Percentiles rank a stretch among this genome's conserved stretches.
These are phyloP conservation scores for Diceros bicornis DNA, from an alignment of 2,797 vertebrate genomes.

Conservation along the genomic window DNA sequence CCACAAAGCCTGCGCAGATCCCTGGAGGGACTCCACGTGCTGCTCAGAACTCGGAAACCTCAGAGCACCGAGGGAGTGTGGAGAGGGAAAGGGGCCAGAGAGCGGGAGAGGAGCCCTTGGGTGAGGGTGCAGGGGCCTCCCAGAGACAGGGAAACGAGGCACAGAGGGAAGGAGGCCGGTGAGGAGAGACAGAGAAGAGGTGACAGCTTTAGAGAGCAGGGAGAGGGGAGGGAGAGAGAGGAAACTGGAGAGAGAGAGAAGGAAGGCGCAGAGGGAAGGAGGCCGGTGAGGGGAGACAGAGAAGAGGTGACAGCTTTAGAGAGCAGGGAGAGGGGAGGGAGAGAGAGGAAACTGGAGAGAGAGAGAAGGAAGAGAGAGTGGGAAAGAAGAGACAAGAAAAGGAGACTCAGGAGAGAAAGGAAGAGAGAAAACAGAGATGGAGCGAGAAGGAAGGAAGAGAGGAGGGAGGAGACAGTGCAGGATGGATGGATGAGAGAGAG, in stretches of 20 bases:
- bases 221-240: too few species aligned
- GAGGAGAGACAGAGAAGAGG: not conserved
- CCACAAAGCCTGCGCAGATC: not conserved
- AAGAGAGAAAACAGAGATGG: not conserved
- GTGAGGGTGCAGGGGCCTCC: not conserved
- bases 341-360: too few species aligned
- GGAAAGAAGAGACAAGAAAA: not conserved
- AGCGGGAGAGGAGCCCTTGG: not conserved
- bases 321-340: not conserved
- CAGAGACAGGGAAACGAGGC: not conserved
- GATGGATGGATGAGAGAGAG: not conserved
- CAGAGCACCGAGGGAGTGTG: too few species aligned
- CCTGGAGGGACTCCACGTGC: too few species aligned
- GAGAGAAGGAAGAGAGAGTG: not conserved
- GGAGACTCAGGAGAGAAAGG: not conserved
- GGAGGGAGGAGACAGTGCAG: not conserved
- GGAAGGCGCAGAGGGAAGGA: not conserved
- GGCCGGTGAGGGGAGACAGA: not conserved
- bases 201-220: not conserved
- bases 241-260: too few species aligned
- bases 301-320: not conserved
- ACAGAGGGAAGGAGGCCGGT: not conserved
- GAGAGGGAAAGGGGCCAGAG: not conserved
- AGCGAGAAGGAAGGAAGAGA: too few species aligned
- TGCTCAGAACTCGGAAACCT: not conserved